Evolutionary conservation across 2,888 invertebrate genomes (phyloP).

Genomic region (Neuroscelio doddi): DNA sequence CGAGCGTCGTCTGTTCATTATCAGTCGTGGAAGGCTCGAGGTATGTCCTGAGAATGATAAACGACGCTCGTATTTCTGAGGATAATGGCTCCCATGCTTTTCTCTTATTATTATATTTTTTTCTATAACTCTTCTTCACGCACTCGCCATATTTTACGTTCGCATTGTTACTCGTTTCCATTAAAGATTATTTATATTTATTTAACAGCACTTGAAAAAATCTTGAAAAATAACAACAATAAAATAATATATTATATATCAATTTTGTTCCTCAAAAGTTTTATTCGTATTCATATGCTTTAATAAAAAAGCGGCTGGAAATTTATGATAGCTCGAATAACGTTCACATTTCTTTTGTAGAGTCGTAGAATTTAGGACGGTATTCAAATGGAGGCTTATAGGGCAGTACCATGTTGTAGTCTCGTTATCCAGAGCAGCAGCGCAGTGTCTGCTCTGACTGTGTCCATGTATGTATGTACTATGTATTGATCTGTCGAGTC

Average conservation of each 20-base stretch:
- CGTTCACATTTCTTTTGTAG: conserved; percentile 24
- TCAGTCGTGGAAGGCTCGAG: conserved; percentile 25
- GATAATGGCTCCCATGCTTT: conserved; percentile 55
- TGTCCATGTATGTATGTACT: conserved; percentile 49
- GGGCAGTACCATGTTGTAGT: conserved; percentile 53
- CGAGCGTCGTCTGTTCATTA: conserved; percentile 39
- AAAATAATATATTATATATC: too few relatives aligned
- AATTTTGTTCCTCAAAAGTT: too few relatives aligned
- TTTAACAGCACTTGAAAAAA: too few relatives aligned
- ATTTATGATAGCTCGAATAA: not conserved
- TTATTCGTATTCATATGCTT: too few relatives aligned
- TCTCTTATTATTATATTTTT: conserved; percentile 43
- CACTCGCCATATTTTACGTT: conserved; percentile 12
- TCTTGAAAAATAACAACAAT: too few relatives aligned
- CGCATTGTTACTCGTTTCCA: too few relatives aligned
- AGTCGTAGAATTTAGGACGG: conserved; percentile 54
- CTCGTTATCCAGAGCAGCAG: conserved; percentile 64
- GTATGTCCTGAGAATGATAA: conserved; percentile 54
- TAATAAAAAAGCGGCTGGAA: too few relatives aligned
- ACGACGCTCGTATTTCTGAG: conserved; percentile 55
- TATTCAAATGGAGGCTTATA: conserved; percentile 63
- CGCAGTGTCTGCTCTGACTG: conserved; percentile 56
- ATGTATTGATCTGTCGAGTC: conserved; percentile 67
- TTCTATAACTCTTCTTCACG: conserved; percentile 15
- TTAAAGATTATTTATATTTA: too few relatives aligned